Conservation (phyloP, 2,113 vertebrate genomes). For the Probosciger aterrimus region DNA sequence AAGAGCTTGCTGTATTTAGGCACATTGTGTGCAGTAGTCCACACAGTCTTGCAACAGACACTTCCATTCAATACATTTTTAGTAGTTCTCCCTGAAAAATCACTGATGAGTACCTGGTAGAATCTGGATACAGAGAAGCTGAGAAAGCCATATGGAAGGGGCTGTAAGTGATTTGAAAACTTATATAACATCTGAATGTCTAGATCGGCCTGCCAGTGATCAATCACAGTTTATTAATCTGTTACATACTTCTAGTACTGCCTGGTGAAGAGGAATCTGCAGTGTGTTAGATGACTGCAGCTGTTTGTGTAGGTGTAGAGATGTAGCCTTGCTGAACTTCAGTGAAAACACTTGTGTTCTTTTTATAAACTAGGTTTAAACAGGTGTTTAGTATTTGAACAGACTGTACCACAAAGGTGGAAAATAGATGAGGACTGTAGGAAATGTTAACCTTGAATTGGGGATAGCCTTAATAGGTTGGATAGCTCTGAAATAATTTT, state of each 20-base stretch:
- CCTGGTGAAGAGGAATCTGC: background rate
- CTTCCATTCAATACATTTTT: background rate
- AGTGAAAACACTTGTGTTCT: background rate
- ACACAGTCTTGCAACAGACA: background rate
- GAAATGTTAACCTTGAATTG: background rate
- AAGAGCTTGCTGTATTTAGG: background rate
- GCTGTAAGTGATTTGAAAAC: background rate
- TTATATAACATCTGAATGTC: background rate
- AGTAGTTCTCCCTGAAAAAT: background rate
- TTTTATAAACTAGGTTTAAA: background rate
- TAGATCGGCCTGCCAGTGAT: background rate
- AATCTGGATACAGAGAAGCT: background rate
- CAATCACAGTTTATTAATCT: background rate
- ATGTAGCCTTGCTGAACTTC: background rate
- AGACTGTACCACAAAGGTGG: background rate
- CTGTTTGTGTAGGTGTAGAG: background rate
- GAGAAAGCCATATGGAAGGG: background rate
- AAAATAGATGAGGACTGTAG: background rate
- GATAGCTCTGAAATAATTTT: background rate
- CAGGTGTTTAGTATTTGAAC: background rate
- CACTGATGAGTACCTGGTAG: background rate
- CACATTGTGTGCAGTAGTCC: background rate
- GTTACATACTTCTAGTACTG: background rate
- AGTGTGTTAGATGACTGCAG: background rate
- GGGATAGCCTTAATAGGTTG: accelerated